phyloP scores from a whole-genome alignment of 2,888 invertebrate genomes.

The Tenodera sinensis region DNA sequence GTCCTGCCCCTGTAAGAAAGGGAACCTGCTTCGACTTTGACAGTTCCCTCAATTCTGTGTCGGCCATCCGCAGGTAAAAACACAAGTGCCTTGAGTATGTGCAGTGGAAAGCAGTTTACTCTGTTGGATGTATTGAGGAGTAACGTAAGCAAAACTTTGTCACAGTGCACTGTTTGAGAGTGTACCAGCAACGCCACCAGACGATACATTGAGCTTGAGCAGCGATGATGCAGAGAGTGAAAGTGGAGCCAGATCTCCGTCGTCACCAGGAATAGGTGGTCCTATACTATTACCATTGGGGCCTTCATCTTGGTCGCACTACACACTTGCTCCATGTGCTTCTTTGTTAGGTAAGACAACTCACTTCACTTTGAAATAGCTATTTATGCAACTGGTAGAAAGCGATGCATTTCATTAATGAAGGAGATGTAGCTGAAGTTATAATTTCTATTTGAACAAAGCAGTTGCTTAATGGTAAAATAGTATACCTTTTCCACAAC shows the following conservation, averaged over 20 bases:
- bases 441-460: too few relatives aligned
- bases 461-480: too few relatives aligned
- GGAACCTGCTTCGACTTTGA: conserved; percentile 82
- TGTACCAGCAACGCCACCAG: conserved; percentile 18
- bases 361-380: too few relatives aligned
- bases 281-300: conserved; percentile 21
- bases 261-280: conserved; percentile 44
- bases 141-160: conserved; percentile 30
- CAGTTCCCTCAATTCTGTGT: conserved; percentile 70
- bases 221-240: conserved; percentile 39
- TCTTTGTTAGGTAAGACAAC: conserved; percentile 42
- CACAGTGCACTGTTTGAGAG: conserved; percentile 63
- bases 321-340: conserved; percentile 13
- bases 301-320: not conserved
- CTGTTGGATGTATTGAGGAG: not conserved
- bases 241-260: conserved; percentile 46
- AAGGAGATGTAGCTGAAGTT: too few relatives aligned
- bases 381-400: too few relatives aligned
- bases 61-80: conserved; percentile 74
- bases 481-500: too few relatives aligned
- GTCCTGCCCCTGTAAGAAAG: conserved; percentile 77
- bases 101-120: not conserved
- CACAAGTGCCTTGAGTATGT: not conserved
- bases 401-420: too few relatives aligned
- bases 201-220: conserved; percentile 27